Base-by-base conservation (phyloP, 2,797 vertebrate species). In the Australoheros facetus region DNA sequence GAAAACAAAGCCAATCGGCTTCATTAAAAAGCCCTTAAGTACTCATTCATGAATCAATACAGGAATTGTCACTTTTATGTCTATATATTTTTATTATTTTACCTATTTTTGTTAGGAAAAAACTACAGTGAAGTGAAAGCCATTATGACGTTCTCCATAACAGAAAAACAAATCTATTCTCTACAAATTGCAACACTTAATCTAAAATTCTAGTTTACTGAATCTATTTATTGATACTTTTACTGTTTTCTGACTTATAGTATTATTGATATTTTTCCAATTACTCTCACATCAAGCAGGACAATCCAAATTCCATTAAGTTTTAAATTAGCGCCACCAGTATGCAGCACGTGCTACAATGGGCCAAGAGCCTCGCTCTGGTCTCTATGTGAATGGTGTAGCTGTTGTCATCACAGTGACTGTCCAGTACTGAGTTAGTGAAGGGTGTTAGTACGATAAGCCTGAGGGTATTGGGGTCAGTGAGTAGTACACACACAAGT, bases 401-500 rank as follows among this genome's bases (percentile, higher is more conserved):
- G 30, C 59, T 45, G 59, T 12, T 80, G 32, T 56, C 34, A 10
- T 80, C 56, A 16, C 37, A 39, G 7, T 14, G 32, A 17, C 80
- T 30, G 71, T 84, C 30, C 45, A 78, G 19, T 11, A 1, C 19
- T n/a, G 7, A 2, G 78, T 74, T 66, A 78, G 59, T 78, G 9
- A 59, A 39, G 72, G 39, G 72, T 80, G 85, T 93, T 91, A 93
- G 88, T 66, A 81, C 34, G 56, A 80, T 95, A 94, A 95, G 91
- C 90, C 89, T 82, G 56, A 80, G 84, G 89, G 93, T 95, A 96
- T 95, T 96, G 87, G 87, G 95, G 95, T 96, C 95, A 96, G 87
- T 26, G 79, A 90, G 75, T 86, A 39, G 88, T 73, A 79, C 85
- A 87, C 84, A 89, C 72, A 77, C 73, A 85, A 72, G 32, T 79